Base-by-base conservation (phyloP, 2,888 invertebrate genomes). In the Zaprionus obscuricornis region DNA sequence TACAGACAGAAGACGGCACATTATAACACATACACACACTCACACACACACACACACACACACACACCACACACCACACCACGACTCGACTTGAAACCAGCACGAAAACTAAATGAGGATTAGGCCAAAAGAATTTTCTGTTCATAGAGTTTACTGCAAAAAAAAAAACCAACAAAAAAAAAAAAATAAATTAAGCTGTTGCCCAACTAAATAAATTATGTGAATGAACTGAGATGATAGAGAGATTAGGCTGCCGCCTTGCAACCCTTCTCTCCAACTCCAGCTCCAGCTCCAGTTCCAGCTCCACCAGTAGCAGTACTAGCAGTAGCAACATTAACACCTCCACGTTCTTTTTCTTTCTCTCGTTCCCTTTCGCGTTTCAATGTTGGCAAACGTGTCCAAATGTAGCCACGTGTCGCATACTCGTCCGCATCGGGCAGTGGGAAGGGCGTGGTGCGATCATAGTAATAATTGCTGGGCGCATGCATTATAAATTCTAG, bases 401-500 rank as follows among this genome's bases (percentile, higher is more conserved):
- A 94, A 66, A 94, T 92, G 77, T 91, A 94, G 0, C 94, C 94
- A 11, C 86, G 71, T 7, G 55, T 8, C 1, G 72, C 42, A 3
- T 71, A 85, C 58, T 92, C 91, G 43, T 92, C 91, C 0, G 89
- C 90, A 36, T 92, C 90, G 0, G 92, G 91, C 26, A 92, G 90
- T 0, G 96, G 95, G 88, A 95, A 97, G 0, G 97, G 96, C 8
- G 94, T 94, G 67, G 92, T 94, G 72, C 92, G 93, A 5, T 95
- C 92, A 86, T 94, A 94, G 89, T 94, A 97, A 90, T 97, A 97
- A 89, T 97, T 97, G 0, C 96, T 96, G 0, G 97, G 97, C 0
- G 97, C 96, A 85, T 97, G 97, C 95, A 97, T 97, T 11, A 97
- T 94, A 91, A 97, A 98, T 86, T 96, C 95, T 94, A 98, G 94